These are phyloP conservation scores for Chrysolina americana DNA, from an alignment of 2,888 invertebrate genomes.

Conservation along the genomic window DNA sequence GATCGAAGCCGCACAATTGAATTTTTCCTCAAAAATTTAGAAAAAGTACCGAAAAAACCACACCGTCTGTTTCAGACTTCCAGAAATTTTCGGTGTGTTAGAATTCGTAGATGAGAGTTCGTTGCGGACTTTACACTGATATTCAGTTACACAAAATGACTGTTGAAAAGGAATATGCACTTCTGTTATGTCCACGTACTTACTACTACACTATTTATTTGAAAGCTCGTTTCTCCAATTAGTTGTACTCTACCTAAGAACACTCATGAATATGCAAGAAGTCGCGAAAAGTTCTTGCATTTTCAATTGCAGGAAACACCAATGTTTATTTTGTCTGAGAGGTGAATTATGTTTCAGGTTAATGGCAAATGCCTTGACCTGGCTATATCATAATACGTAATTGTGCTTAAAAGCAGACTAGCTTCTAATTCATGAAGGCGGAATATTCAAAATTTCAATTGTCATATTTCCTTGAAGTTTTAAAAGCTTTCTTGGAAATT, in stretches of 20 bases:
- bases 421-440: slow-evolving; percentile 38
- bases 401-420: slow-evolving; percentile 39
- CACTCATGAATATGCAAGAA: slow-evolving; percentile 3
- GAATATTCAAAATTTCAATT: slow-evolving; percentile 40
- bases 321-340: slow-evolving; percentile 19
- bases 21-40: no score
- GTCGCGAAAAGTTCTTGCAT: slow-evolving; percentile 9
- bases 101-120: no score
- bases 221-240: slow-evolving; percentile 12
- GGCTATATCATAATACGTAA: slow-evolving; percentile 33
- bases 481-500: slow-evolving; percentile 40
- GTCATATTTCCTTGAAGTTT: slow-evolving; percentile 35
- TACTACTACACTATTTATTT: background rate
- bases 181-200: background rate
- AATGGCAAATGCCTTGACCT: slow-evolving; percentile 34
- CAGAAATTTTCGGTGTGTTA: no score
- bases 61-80: no score
- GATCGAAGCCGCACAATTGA: no score
- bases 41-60: no score
- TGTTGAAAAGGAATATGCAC: slow-evolving; percentile 9
- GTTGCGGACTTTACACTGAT: no score
- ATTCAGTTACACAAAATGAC: no score
- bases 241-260: background rate
- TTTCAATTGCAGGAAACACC: slow-evolving; percentile 21
- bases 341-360: slow-evolving; percentile 24